Evolutionary conservation across 1,140 invertebrate genomes (phyloP), one percentile per base, ranked within the genome.

Genomic region (Conopomorpha cramerella): DNA sequence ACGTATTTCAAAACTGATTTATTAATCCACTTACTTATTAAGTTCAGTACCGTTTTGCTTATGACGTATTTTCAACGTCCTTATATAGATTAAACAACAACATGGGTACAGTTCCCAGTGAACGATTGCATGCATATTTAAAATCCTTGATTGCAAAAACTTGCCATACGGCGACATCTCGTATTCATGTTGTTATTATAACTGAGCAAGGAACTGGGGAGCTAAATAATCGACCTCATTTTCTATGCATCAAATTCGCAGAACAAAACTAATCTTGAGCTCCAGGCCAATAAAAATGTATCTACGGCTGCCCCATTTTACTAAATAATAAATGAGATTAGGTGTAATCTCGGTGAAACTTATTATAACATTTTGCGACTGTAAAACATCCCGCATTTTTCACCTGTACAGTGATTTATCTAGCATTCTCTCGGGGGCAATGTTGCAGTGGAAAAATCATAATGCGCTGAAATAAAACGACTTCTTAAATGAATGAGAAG

Each of bases 191-290:
- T 43, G 59, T 58, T 59, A 55, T 55, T 46, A 44, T 46, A 62
- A 53, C 55, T 49, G 42, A 44, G 41, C 49, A 23, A 10, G 19
- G 19, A 4, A 23, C n/a, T n/a, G 48, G 62, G 53, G 61, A 42
- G 62, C 51, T 67, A 67, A 66, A 63, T 66, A 72, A 72, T 70
- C 63, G 63, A 62, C 61, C 60, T 74, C 65, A 74, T 74, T 74
- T 46, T 60, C 64, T 66, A 74, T 74, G 70, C 70, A 72, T 72
- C 70, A 74, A 72, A 71, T 68, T 67, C 60, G 54, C 60, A 66
- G 63, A 74, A 74, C 66, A 71, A 71, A 71, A 72, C 70, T 74
- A 70, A 74, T 74, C 70, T 64, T 57, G 57, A 55, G 56, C 61
- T 51, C 46, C 37, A 53, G 52, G 58, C 61, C 61, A 74, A 70